A percentile compares a stretch with the other conserved stretches of the same genome.
These are phyloP conservation scores for Chloromyia formosa DNA, from an alignment of 2,888 invertebrate genomes.

Conservation along the genomic window DNA sequence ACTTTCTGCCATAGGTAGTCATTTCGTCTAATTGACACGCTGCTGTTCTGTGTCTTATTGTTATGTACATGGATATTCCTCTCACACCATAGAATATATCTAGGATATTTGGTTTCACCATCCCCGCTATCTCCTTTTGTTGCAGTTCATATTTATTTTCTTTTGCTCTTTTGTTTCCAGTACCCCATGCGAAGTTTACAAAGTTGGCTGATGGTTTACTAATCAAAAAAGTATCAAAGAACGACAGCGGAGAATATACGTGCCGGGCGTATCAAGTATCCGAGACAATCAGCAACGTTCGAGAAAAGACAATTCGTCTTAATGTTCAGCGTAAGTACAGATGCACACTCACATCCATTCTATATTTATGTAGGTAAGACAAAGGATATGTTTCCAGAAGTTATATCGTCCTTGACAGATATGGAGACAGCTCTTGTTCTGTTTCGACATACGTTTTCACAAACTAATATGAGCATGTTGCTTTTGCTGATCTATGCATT, in stretches of 20 bases:
- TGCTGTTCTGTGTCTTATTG: constrained; percentile 1
- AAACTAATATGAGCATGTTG: not conserved
- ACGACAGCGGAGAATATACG: constrained; percentile 68
- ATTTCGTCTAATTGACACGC: constrained; percentile 28
- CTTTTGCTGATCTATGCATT: too few species aligned
- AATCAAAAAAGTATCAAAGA: constrained; percentile 67
- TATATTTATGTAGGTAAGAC: too few species aligned
- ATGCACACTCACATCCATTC: too few species aligned
- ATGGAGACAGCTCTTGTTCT: not conserved
- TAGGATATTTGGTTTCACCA: too few species aligned
- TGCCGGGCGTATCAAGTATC: constrained; percentile 69
- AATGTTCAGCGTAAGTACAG: constrained; percentile 70
- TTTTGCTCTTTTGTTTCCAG: constrained; percentile 50
- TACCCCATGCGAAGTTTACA: constrained; percentile 62
- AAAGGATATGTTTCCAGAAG: constrained; percentile 45
- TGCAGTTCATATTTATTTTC: constrained; percentile 38
- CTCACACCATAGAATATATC: constrained; percentile 13
- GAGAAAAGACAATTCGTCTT: constrained; percentile 67
- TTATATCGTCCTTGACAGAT: not conserved
- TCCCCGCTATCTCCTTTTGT: not conserved
- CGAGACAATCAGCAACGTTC: constrained; percentile 66
- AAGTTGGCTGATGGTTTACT: constrained; percentile 68
- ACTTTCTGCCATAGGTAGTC: not conserved
- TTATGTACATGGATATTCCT: constrained; percentile 7
- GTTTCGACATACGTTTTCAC: not conserved